phyloP scores from a whole-genome alignment of 2,113 vertebrate species.

The Phocoena phocoena region DNA sequence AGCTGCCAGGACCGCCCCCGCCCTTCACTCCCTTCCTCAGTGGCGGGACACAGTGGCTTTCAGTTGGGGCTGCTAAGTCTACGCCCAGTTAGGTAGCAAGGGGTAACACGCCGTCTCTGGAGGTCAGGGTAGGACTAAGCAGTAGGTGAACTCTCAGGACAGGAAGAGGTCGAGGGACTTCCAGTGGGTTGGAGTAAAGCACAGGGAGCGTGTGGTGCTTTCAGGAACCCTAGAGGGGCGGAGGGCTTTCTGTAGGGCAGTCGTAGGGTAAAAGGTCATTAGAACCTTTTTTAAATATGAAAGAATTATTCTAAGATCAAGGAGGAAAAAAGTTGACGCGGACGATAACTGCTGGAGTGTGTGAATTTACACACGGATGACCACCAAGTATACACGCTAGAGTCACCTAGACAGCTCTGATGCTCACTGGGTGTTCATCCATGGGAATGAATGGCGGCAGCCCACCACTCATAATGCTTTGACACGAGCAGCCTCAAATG shows the following conservation, averaged over 20 bases:
- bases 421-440: rapidly evolving
- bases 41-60: background rate
- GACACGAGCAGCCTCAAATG: background rate
- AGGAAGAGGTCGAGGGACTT: background rate
- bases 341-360: background rate
- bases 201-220: background rate
- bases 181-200: background rate
- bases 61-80: background rate
- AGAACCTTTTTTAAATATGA: background rate
- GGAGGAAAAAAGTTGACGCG: background rate
- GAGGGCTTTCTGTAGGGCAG: background rate
- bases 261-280: background rate
- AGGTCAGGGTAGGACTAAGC: background rate
- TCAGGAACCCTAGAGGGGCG: background rate
- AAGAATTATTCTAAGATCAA: background rate
- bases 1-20: background rate
- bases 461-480: background rate
- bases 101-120: background rate
- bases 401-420: background rate
- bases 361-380: background rate
- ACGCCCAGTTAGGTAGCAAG: background rate
- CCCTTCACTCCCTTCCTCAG: background rate
- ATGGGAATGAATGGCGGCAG: background rate
- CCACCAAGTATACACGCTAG: background rate
- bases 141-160: background rate